Evolutionary conservation across 2,797 vertebrate species (phyloP).

Genomic region (Argentina silus): DNA sequence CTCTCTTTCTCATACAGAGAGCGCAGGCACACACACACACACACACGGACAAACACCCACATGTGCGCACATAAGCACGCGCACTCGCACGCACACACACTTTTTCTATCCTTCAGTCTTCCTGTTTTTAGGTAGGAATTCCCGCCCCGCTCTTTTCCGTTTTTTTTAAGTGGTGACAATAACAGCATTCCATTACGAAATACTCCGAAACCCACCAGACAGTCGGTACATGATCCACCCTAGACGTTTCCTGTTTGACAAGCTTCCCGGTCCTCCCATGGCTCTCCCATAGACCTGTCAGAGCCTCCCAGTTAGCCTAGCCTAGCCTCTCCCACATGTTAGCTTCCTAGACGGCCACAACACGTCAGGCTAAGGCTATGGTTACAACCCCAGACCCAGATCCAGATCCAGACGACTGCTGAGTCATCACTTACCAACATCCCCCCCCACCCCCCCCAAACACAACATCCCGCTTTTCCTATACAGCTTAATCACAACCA

Average conservation of each 20-base stretch:
- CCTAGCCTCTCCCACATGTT: neutral
- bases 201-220: neutral
- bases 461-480: conserved; percentile 34
- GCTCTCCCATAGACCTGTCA: neutral
- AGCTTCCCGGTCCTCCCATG: neutral
- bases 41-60: conserved; percentile 2
- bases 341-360: conserved; percentile 3
- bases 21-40: neutral
- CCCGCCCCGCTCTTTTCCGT: neutral
- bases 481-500: conserved; percentile 56
- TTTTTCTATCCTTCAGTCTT: neutral
- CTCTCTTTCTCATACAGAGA: neutral
- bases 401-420: conserved; percentile 24
- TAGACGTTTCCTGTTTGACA: conserved; percentile 25
- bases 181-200: conserved; percentile 4
- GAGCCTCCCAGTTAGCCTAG: no score
- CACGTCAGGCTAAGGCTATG: conserved; percentile 17
- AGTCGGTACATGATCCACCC: conserved; percentile 6
- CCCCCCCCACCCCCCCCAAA: conserved; percentile 1
- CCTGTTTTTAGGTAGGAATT: neutral
- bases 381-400: conserved; percentile 7
- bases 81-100: no score
- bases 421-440: conserved; percentile 52
- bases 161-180: neutral
- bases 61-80: no score